Percentiles rank a stretch among this genome's conserved stretches.
These are phyloP conservation scores for Rhabdophis nuchalis DNA, from an alignment of 2,797 vertebrate genomes.

Conservation along the genomic window DNA sequence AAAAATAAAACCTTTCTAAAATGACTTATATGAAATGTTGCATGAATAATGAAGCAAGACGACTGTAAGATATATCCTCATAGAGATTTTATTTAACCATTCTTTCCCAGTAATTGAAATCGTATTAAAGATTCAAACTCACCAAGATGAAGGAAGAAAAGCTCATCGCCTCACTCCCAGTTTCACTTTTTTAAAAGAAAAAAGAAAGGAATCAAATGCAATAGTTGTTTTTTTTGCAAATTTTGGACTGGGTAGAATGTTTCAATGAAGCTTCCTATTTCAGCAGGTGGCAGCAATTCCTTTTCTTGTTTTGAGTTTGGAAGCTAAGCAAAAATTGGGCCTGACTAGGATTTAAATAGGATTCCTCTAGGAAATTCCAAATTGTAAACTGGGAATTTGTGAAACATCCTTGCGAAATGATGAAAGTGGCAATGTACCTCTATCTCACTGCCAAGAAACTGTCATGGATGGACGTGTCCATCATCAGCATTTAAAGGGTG, in stretches of 20 bases:
- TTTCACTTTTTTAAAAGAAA: not conserved
- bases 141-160: not conserved
- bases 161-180: not conserved
- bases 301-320: not conserved
- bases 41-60: not conserved
- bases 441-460: not conserved
- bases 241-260: not conserved
- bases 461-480: not conserved
- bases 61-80: not conserved
- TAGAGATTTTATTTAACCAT: not conserved
- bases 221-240: not conserved
- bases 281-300: not conserved
- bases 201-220: not conserved
- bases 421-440: not conserved
- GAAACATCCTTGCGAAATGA: not conserved
- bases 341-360: not conserved
- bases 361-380: not conserved
- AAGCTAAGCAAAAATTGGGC: not conserved
- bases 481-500: not conserved
- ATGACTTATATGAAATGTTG: not conserved
- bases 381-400: not conserved
- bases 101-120: not conserved
- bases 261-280: not conserved
- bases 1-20: not conserved
- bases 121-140: not conserved